phyloP scores from a whole-genome alignment of 2,113 vertebrate genomes.

The Megaptera novaeangliae region DNA sequence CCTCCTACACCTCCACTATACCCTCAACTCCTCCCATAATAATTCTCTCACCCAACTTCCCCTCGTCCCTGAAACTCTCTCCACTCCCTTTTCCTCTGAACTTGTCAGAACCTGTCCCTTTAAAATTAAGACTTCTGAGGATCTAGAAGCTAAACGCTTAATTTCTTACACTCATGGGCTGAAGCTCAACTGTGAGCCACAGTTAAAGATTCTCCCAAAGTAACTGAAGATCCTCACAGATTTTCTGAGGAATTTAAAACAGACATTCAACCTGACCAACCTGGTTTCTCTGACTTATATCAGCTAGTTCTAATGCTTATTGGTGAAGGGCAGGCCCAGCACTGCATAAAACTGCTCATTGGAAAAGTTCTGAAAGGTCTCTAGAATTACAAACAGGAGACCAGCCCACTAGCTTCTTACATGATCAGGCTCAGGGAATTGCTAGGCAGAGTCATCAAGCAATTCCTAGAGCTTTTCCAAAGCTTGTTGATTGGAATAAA shows the following conservation, averaged over 20 bases:
- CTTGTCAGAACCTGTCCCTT: not conserved
- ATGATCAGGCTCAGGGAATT: not conserved
- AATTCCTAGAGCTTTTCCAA: not conserved
- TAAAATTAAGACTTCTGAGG: not conserved
- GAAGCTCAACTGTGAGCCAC: not conserved
- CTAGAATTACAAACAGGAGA: not conserved
- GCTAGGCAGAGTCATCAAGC: not conserved
- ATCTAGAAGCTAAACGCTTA: not conserved
- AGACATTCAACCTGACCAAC: not conserved
- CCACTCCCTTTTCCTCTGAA: not conserved
- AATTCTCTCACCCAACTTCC: not conserved
- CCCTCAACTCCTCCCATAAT: not conserved
- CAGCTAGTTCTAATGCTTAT: not conserved
- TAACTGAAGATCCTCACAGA: not conserved
- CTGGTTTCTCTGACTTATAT: not conserved
- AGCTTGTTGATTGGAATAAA: not conserved
- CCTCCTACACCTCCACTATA: not conserved
- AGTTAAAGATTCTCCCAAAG: not conserved
- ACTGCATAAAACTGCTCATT: not conserved
- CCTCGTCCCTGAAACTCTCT: not conserved
- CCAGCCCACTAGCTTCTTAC: not conserved
- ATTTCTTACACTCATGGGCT: not conserved
- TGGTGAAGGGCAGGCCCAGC: not conserved
- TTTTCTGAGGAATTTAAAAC: not conserved
- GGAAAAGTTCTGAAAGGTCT: not conserved